Base-by-base conservation (phyloP, 2,888 invertebrate genomes). In the Cheilosia scutellata region DNA sequence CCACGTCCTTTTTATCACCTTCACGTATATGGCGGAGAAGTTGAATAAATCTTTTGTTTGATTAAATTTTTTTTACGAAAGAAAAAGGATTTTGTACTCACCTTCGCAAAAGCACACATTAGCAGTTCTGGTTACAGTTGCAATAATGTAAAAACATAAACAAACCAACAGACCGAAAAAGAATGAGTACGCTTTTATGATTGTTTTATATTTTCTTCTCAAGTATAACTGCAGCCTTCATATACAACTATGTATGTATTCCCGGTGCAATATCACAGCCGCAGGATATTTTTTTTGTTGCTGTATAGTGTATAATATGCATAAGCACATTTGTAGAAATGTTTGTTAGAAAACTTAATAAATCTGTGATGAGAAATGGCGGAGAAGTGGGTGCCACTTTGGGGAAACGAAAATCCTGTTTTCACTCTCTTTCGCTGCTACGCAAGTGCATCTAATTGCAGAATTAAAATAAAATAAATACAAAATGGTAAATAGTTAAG, bases 31-130 rank as follows among this genome's bases (percentile, higher is more conserved):
- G 44, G 11, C 53, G 31, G n/a, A 55, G 58, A 33, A 40, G 25
- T 44, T 44, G 37, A 42, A 49, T 27, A 55, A 71, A 71, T 63
- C 57, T 51, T 75, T 75, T 84, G 57, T 84, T 83, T 79, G 47
- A 79, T 53, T 79, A 74, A 79, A 79, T 40, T 47, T 49, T 63
- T 31, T 55, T 40, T 27, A 31, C 37, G 47, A 25, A 44, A 65
- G 37, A 11, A 57, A 49, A 40, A 27, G 33, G 51, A 60, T 51
- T 47, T 58, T 60, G 0, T 60, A 58, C 57, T 58, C 60, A 20
- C 51, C 65, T 58, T 51, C 27, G 47, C 7, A 49, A 31, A 13
- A 55, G 53, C 20, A 40, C 0, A 60, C 47, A n/a, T 20, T 63
- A 5, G 11, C 29, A 37, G 37, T 63, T 58, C 44, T 57, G 29